These are phyloP conservation scores for Cydia splendana DNA, from an alignment of 1,140 invertebrate species.

Conservation along the genomic window DNA sequence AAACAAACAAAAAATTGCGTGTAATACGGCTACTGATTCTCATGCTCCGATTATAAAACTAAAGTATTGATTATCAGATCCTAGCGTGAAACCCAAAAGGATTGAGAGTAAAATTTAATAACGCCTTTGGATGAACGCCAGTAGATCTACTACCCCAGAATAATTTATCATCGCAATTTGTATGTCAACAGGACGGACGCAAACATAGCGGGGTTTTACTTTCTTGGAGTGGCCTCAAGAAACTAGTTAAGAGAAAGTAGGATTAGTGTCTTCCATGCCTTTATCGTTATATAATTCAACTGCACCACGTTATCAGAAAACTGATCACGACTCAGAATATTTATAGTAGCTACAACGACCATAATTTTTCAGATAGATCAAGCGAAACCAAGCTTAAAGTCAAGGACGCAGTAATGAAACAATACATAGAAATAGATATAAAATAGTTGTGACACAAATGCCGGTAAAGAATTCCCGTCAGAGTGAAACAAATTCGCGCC, in stretches of 20 bases:
- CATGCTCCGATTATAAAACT: background rate
- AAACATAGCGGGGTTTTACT: constrained; percentile 76
- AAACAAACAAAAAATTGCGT: background rate
- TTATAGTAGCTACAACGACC: background rate
- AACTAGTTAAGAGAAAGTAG: constrained; percentile 78
- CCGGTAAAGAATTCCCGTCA: constrained; percentile 46
- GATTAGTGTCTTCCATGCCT: constrained; percentile 65
- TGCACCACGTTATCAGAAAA: constrained; percentile 12
- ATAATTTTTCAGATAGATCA: background rate
- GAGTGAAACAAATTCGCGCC: constrained; percentile 66
- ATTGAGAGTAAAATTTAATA: constrained; percentile 22
- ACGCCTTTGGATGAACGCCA: constrained; percentile 21
- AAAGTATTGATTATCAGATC: constrained; percentile 18
- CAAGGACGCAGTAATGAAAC: constrained; percentile 35
- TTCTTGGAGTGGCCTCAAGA: constrained; percentile 75
- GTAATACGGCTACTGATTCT: constrained; percentile 1
- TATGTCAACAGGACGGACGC: constrained; percentile 75
- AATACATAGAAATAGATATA: constrained; percentile 34
- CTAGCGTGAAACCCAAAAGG: background rate
- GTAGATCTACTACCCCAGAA: constrained; percentile 47
- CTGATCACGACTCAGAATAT: background rate
- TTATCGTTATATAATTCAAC: constrained; percentile 66
- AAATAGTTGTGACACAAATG: constrained; percentile 46
- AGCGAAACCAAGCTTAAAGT: constrained; percentile 4
- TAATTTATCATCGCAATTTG: constrained; percentile 71